These are phyloP conservation scores for Dryococelus australis DNA, from an alignment of 2,888 invertebrate genomes.

Conservation along the genomic window DNA sequence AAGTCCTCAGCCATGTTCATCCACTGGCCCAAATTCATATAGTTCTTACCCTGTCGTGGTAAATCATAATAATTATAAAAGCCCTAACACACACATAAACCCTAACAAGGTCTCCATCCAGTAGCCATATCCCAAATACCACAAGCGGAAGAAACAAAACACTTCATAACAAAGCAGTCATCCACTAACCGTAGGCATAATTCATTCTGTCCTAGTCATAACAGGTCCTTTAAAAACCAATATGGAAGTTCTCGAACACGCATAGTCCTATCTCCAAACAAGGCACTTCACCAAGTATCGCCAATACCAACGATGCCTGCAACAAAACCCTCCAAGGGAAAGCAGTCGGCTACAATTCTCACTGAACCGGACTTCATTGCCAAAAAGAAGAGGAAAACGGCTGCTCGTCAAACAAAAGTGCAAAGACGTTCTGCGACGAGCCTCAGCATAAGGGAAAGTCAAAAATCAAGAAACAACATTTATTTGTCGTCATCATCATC, in stretches of 20 bases:
- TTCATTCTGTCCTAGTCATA: no score
- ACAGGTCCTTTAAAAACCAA: no score
- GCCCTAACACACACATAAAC: no score
- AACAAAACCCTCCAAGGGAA: neutral
- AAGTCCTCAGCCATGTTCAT: no score
- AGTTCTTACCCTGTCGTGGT: neutral
- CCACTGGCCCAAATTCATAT: no score
- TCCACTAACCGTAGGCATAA: no score
- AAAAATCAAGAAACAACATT: neutral
- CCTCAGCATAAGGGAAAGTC: neutral
- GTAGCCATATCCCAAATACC: neutral
- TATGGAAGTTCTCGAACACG: neutral
- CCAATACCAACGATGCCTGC: neutral
- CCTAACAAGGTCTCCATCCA: no score
- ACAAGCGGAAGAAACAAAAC: neutral
- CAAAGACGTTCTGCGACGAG: no score
- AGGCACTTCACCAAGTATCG: conserved; percentile 13
- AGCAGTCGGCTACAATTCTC: conserved; percentile 12
- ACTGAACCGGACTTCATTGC: neutral
- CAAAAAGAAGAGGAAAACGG: neutral
- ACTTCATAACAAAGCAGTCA: no score
- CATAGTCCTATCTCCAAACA: neutral
- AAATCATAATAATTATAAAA: neutral
- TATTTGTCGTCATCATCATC: no score
- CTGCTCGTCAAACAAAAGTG: neutral